These are phyloP conservation scores for Onychorhynchus coronatus DNA, from an alignment of 2,113 vertebrate species.

Conservation along the genomic window DNA sequence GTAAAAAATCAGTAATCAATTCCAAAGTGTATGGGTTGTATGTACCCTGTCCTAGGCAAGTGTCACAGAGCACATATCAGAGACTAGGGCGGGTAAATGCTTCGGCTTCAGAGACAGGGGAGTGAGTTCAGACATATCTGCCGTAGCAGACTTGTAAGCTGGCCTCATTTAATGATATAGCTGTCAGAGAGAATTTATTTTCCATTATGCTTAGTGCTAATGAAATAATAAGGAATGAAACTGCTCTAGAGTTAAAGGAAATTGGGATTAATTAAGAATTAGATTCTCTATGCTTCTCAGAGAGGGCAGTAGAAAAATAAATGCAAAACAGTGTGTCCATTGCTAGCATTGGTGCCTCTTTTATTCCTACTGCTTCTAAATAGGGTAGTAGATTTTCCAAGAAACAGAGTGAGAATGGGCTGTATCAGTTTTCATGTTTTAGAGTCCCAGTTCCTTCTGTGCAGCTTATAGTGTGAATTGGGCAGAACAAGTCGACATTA, in stretches of 20 bases:
- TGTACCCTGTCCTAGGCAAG: background rate
- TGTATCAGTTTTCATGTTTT: background rate
- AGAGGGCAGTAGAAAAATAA: background rate
- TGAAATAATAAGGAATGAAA: slow-evolving; percentile 13
- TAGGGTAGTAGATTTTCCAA: background rate
- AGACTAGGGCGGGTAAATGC: background rate
- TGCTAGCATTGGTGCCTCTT: background rate
- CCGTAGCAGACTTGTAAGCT: background rate
- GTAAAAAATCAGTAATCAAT: background rate
- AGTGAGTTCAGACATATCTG: background rate
- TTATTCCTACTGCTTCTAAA: background rate
- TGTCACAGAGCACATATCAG: background rate
- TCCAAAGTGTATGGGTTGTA: background rate
- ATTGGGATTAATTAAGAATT: background rate
- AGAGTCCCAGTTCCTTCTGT: background rate
- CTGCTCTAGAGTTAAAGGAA: slow-evolving; percentile 9
- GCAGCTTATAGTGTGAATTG: background rate
- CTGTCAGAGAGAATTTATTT: slow-evolving; percentile 13
- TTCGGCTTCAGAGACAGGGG: background rate
- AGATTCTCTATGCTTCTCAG: background rate
- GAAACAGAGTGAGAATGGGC: background rate
- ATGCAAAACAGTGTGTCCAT: background rate
- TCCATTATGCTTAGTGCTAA: slow-evolving; percentile 2
- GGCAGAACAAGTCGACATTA: background rate
- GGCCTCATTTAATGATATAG: background rate